phyloP scores from a whole-genome alignment of 2,113 vertebrate species.

The Pteropus alecto region DNA sequence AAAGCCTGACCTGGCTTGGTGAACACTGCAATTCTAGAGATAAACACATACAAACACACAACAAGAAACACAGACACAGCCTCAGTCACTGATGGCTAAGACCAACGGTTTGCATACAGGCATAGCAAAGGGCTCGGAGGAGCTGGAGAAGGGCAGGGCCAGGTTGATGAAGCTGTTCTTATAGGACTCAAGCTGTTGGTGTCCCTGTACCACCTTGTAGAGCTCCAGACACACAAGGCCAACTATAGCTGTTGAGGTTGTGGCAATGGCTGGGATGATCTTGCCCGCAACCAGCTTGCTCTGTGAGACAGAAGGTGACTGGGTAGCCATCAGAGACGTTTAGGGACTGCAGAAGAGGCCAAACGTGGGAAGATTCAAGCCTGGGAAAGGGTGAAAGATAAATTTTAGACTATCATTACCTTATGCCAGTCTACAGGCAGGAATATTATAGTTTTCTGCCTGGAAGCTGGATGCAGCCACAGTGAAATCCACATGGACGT shows the following conservation, averaged over 20 bases:
- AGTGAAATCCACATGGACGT: too few species aligned
- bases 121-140: constrained; percentile 89
- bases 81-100: too few species aligned
- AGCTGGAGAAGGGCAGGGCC: constrained; percentile 91
- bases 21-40: too few species aligned
- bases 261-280: constrained; percentile 94
- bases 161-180: constrained; percentile 82
- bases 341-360: background rate
- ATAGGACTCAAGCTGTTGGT: constrained; percentile 88
- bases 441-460: too few species aligned
- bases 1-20: too few species aligned
- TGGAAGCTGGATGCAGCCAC: too few species aligned
- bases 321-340: background rate
- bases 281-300: constrained; percentile 94
- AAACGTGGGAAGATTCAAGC: background rate
- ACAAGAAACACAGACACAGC: too few species aligned
- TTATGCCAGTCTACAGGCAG: too few species aligned
- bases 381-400: background rate
- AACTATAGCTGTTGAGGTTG: constrained; percentile 89
- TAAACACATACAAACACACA: too few species aligned
- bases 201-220: constrained; percentile 89
- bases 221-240: constrained; percentile 92
- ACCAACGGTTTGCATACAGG: too few species aligned
- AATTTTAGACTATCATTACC: constrained; percentile 58
- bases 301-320: constrained; percentile 46